Evolutionary conservation across 2,797 vertebrate genomes (phyloP).

Genomic region (Lithobates sylvaticus): DNA sequence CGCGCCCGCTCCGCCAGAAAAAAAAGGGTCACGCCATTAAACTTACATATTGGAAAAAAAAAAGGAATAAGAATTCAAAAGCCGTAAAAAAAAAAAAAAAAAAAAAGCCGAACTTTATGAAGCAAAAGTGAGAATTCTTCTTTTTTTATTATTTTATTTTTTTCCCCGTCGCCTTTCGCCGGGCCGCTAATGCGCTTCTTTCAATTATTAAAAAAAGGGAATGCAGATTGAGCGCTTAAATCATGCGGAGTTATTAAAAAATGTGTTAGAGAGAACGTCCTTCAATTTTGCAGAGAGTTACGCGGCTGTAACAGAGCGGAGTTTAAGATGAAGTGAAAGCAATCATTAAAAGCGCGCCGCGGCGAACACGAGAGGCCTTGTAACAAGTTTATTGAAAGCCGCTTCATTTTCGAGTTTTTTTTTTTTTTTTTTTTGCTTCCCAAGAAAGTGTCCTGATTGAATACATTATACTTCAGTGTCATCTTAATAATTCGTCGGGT

Average conservation of each 20-base stretch:
- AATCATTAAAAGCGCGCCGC: slow-evolving; percentile 74
- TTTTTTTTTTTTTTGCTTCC: slow-evolving; percentile 67
- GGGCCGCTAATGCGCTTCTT: slow-evolving; percentile 71
- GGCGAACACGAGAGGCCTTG: slow-evolving; percentile 75
- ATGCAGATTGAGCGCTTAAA: slow-evolving; percentile 71
- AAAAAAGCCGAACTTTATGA: slow-evolving; percentile 78
- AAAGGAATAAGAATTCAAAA: slow-evolving; percentile 84
- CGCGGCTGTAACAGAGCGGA: slow-evolving; percentile 69
- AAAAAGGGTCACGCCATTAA: slow-evolving; percentile 91
- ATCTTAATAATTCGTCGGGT: background rate
- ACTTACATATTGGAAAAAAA: slow-evolving; percentile 85
- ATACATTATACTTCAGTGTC: background rate
- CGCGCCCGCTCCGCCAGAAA: slow-evolving; percentile 86
- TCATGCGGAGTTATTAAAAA: slow-evolving; percentile 70
- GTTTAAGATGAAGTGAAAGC: slow-evolving; percentile 71
- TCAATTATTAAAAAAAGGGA: slow-evolving; percentile 69
- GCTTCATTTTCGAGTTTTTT: slow-evolving; percentile 77
- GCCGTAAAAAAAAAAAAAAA: slow-evolving; percentile 68
- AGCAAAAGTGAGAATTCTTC: slow-evolving; percentile 63
- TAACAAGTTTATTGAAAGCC: slow-evolving; percentile 81
- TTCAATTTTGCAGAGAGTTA: slow-evolving; percentile 76
- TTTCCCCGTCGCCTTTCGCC: slow-evolving; percentile 31
- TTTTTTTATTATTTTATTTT: background rate
- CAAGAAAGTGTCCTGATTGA: background rate
- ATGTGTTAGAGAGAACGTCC: slow-evolving; percentile 67